Base-by-base conservation (phyloP, 1,140 invertebrate genomes). In the Dendroctonus valens region DNA sequence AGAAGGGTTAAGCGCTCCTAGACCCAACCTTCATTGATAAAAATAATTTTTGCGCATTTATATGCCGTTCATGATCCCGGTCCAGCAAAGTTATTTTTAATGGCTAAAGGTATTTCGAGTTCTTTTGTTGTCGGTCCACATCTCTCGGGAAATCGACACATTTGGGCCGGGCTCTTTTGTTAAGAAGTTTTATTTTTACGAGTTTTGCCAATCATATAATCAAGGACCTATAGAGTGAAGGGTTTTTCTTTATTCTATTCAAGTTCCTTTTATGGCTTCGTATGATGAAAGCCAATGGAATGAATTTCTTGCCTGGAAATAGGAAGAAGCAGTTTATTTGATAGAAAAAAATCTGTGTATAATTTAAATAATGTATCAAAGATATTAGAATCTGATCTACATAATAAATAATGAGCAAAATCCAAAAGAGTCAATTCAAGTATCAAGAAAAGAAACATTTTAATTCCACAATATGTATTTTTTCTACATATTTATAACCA, bases 151-250 rank as follows among this genome's bases (percentile, higher is more conserved):
- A 59, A 59, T 59, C 58, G 58, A 49, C 58, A 59, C 58, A 59
- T 59, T 59, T 15, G 26, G 44, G 7, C 58, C 44, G 15, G 38
- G 42, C 42, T 2, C 44, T 15, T 41, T 59, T 59, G 58, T 59
- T 59, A 59, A 59, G 58, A 49, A 59, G 44, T 59, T 59, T 49
- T 46, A 59, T 59, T 59, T 59, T 59, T 59, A 59, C 58, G 58
- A 59, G 58, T 59, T 59, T 59, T 46, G 7, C 41, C 58, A 59
- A 59, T 59, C 58, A 59, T 59, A 59, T 49, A 59, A 59, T 59
- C 58, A 37, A 49, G 44, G 41, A 7, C 44, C 58, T 39, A 38
- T 59, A 39, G 26, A 48, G 41, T 59, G 48, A n/a, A 11, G 44
- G 46, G 49, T 59, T 59, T 49, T 15, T 15, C 26, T 26, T 26